These are phyloP conservation scores for Argopecten irradians DNA, from an alignment of 1,140 invertebrate genomes.

Conservation along the genomic window DNA sequence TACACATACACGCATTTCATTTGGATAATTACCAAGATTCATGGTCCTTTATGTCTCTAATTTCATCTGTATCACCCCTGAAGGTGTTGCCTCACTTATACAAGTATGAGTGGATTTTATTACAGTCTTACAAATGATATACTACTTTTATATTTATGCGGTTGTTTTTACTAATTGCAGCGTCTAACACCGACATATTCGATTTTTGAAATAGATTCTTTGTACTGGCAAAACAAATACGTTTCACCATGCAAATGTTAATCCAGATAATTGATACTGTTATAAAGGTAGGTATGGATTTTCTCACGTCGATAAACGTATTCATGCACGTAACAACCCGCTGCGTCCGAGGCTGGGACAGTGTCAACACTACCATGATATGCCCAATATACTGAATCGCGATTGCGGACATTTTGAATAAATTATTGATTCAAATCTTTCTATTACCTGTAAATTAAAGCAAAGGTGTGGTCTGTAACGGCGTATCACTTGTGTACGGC, in stretches of 20 bases:
- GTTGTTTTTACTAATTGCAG: neutral
- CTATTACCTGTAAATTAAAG: neutral
- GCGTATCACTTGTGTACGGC: neutral
- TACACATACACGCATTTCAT: too few species aligned
- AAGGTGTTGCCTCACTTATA: too few species aligned
- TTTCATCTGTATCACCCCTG: too few species aligned
- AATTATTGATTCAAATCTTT: slow-evolving; percentile 23
- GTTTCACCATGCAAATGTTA: neutral
- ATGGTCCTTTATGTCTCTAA: too few species aligned
- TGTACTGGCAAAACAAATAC: neutral
- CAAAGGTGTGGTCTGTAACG: neutral
- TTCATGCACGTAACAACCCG: neutral
- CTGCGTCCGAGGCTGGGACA: neutral
- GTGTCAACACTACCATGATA: neutral
- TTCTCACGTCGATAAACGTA: neutral
- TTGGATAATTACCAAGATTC: too few species aligned
- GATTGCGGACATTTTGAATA: slow-evolving; percentile 14
- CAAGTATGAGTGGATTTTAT: too few species aligned
- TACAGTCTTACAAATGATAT: too few species aligned
- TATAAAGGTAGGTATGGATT: neutral
- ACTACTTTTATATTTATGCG: too few species aligned
- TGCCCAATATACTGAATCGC: neutral
- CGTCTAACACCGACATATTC: neutral
- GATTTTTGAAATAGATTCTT: neutral
- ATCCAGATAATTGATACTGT: neutral